phyloP scores from a whole-genome alignment of 2,797 vertebrate genomes.

The Pristis pectinata region DNA sequence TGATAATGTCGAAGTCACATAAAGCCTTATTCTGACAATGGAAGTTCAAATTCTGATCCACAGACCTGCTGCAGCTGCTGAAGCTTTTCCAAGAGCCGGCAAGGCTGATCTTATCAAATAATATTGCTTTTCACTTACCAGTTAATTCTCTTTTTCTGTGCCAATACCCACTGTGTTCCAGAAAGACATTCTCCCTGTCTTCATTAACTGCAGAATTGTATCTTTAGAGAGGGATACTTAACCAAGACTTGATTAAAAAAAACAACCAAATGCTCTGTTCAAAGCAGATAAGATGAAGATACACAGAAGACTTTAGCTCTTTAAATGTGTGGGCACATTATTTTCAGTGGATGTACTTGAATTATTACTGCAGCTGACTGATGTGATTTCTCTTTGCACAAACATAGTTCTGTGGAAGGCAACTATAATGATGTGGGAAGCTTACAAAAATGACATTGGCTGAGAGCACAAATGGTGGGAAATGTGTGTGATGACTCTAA shows the following conservation, averaged over 20 bases:
- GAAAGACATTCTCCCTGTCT: background rate
- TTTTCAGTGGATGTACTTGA: background rate
- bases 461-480: background rate
- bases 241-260: background rate
- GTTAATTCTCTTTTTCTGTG: background rate
- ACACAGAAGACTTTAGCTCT: background rate
- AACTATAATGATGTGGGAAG: background rate
- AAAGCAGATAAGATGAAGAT: background rate
- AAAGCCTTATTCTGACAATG: background rate
- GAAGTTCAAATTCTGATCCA: background rate
- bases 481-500: background rate
- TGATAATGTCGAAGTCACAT: background rate
- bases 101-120: background rate
- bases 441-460: background rate
- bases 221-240: background rate
- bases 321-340: background rate
- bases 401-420: background rate
- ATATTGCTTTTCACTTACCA: constrained; percentile 21
- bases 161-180: background rate
- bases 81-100: background rate
- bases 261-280: background rate
- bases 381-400: background rate
- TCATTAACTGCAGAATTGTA: background rate
- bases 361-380: background rate
- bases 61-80: too few relatives aligned